Evolutionary conservation across 2,888 invertebrate species (phyloP).

Genomic region (Troilus luridus): DNA sequence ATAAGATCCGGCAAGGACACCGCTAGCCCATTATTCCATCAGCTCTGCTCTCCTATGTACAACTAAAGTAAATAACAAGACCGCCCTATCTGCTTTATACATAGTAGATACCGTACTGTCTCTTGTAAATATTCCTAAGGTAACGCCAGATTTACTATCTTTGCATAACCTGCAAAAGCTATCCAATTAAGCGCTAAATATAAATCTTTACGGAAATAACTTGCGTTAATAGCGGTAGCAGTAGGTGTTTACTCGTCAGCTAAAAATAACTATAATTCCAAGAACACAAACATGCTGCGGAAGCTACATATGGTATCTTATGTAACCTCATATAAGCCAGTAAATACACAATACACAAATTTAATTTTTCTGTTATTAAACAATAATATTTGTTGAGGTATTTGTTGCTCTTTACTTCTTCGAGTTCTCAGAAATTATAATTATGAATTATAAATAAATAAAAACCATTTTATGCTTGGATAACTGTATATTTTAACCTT

Average conservation of each 20-base stretch:
- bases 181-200: background rate
- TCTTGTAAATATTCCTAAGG: background rate
- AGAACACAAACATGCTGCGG: background rate
- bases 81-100: background rate
- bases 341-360: background rate
- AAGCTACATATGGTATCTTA: background rate
- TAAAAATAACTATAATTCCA: conserved; percentile 11
- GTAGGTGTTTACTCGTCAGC: background rate
- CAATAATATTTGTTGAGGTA: background rate
- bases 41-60: background rate
- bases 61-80: conserved; percentile 9
- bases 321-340: background rate
- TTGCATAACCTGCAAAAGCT: background rate
- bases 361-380: background rate
- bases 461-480: no score
- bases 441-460: no score
- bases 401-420: background rate
- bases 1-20: conserved; percentile 9
- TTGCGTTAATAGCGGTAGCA: background rate
- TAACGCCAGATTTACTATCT: background rate
- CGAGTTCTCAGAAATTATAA: no score
- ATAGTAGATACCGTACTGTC: no score
- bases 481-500: no score
- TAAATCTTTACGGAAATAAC: background rate
- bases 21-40: background rate